Conservation (phyloP, 2,113 vertebrate species). For the Eurypyga helias region DNA sequence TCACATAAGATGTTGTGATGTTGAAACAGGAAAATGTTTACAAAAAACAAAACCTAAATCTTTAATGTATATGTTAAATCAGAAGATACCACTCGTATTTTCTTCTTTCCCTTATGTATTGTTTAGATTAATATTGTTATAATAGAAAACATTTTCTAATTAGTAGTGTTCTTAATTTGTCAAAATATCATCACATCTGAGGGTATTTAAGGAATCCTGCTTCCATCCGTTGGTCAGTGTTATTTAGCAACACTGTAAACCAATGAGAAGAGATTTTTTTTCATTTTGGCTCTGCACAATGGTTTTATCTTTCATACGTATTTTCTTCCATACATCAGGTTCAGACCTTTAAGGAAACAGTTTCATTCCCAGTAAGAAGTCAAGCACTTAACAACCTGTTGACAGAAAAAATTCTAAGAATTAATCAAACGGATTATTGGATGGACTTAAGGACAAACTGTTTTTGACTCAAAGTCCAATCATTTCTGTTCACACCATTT, state of each 20-base stretch:
- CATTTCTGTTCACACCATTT: background rate
- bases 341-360: background rate
- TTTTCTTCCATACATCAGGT: background rate
- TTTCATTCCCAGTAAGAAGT: background rate
- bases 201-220: background rate
- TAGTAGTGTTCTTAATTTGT: background rate
- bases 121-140: background rate
- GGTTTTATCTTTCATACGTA: background rate
- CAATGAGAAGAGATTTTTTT: background rate
- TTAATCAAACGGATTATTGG: background rate
- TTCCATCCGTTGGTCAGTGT: background rate
- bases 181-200: background rate
- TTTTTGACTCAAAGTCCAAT: background rate
- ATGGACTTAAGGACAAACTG: background rate
- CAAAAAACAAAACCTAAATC: background rate
- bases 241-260: background rate
- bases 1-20: rapidly evolving
- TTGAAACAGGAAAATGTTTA: background rate
- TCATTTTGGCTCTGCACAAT: background rate
- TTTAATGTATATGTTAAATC: background rate
- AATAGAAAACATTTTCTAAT: background rate
- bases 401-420: background rate
- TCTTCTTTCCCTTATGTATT: background rate
- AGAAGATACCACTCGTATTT: background rate
- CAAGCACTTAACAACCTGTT: background rate